Evolutionary conservation across 2,797 vertebrate genomes (phyloP).

Genomic region (Cyprinodon diabolis): DNA sequence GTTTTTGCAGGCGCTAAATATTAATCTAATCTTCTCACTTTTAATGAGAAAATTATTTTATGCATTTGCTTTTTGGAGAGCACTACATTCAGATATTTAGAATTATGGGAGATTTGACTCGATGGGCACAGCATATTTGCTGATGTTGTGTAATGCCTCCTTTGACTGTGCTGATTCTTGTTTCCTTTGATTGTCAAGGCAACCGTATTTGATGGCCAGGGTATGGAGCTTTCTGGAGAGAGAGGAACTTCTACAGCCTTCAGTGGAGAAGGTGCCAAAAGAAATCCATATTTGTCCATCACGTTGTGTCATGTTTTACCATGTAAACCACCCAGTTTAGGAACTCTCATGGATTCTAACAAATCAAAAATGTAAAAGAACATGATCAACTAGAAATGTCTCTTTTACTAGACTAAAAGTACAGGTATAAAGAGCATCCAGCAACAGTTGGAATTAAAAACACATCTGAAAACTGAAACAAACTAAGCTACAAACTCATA

Average conservation of each 20-base stretch:
- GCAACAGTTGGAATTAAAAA: no score
- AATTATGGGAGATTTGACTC: neutral
- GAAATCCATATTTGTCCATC: neutral
- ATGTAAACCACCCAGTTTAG: neutral
- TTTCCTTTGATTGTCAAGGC: slow-evolving; percentile 79
- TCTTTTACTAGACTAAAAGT: neutral
- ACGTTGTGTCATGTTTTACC: neutral
- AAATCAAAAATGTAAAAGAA: neutral
- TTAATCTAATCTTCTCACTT: no score
- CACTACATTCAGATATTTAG: neutral
- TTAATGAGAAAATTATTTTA: neutral
- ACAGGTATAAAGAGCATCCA: no score
- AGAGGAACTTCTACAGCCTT: slow-evolving; percentile 90
- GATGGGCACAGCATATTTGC: neutral
- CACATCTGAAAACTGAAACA: no score
- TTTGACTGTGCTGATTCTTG: slow-evolving; percentile 19
- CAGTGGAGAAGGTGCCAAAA: slow-evolving; percentile 88
- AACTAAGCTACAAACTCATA: no score
- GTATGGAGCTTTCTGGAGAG: slow-evolving; percentile 86
- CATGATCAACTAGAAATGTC: neutral
- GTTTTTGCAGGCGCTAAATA: no score
- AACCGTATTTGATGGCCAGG: slow-evolving; percentile 89
- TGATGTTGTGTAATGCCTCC: neutral
- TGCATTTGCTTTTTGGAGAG: neutral
- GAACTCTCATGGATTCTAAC: neutral